phyloP scores from a whole-genome alignment of 2,113 vertebrate species.

The Calcarius ornatus region DNA sequence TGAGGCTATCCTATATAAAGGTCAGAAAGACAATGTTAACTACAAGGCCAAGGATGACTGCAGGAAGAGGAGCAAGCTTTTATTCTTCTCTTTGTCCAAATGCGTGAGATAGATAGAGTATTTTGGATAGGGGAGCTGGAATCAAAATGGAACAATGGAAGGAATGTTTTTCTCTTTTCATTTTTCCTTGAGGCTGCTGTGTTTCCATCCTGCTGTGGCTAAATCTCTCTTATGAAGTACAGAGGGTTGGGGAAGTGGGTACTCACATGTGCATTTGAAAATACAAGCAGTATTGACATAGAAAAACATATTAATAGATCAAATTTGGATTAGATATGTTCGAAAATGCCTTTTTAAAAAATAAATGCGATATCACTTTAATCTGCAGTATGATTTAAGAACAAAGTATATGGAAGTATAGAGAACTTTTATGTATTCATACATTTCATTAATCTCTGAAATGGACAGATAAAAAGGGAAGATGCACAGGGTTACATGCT shows the following conservation, averaged over 20 bases:
- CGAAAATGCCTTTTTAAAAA: background rate
- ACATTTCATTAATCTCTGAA: background rate
- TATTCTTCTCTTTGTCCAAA: background rate
- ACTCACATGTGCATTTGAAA: background rate
- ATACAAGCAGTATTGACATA: background rate
- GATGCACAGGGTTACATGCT: background rate
- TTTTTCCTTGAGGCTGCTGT: background rate
- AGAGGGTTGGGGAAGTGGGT: background rate
- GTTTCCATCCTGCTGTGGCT: background rate
- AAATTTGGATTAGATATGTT: background rate
- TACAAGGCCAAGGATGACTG: background rate
- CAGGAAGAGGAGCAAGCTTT: background rate
- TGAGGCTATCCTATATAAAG: background rate
- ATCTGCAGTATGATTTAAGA: background rate
- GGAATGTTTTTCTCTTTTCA: background rate
- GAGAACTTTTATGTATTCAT: background rate
- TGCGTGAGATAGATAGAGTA: background rate
- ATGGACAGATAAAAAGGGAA: background rate
- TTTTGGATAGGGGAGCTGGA: background rate
- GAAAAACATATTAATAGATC: background rate
- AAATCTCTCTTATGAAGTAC: background rate
- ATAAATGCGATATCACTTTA: accelerated
- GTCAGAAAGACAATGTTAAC: background rate
- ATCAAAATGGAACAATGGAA: background rate
- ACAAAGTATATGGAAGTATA: background rate